Evolutionary conservation across 1,140 invertebrate species (phyloP), one percentile per base, ranked within the genome.

Genomic region (Frieseomelitta varia): DNA sequence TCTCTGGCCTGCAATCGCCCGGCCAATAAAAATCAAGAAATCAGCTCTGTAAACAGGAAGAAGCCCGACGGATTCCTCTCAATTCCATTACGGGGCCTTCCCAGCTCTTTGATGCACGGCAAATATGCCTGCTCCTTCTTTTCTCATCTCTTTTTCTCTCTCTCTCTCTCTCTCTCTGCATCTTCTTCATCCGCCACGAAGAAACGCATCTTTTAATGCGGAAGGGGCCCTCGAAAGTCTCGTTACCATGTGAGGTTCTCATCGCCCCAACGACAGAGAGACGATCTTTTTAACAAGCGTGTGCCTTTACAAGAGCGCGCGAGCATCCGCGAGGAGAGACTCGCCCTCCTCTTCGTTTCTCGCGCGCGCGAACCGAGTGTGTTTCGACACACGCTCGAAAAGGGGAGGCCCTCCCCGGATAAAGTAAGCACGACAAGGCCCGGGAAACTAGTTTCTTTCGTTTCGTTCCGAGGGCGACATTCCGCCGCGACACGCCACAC

Each of bases 21-120:
- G 85, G 79, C 74, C 85, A 90, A 91, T 86, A 90, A 85, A 91
- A 90, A 91, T 90, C 90, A 91, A 82, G 85, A 58, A 85, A 89
- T 86, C 86, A 73, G 69, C 63, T 77, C 53, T 34, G 84, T 84
- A 84, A 90, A 90, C 81, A 89, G 76, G 68, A 82, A n/a, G 58
- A 21, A 82, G 67, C 77, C 81, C 55, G 68, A 30, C 68, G 56
- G 75, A 81, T 85, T 81, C 79, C 39, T 78, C 56, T 84, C 86
- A 88, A 90, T 89, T 86, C 86, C 83, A 86, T 88, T 90, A 90
- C 55, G 61, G 30, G 53, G 73, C 76, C 68, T 86, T 81, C 72
- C 72, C 56, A 21, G 73, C 56, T 78, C 89, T 90, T 87, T 91
- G 88, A 88, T 90, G 87, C 85, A 88, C 79, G 75, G 79, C 74